Percentiles rank a stretch among this genome's conserved stretches.
phyloP scores from a whole-genome alignment of 2,888 invertebrate genomes.

The Perizoma affinitatum region DNA sequence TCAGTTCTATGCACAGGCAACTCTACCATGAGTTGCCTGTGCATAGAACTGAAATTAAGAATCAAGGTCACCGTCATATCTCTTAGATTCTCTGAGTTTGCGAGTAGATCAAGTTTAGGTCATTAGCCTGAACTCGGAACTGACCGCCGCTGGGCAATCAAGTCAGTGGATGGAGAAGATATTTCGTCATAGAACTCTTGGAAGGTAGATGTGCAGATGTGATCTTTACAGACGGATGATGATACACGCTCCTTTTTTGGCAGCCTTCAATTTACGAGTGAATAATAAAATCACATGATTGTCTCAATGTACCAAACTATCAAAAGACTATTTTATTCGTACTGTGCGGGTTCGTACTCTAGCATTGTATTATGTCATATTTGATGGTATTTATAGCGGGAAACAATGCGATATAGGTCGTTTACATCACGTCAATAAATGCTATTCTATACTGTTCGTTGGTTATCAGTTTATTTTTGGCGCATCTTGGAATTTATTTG shows the following conservation, averaged over 20 bases:
- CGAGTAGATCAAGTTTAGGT: too few relatives aligned
- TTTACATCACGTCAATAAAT: conserved; percentile 29
- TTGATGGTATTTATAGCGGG: conserved; percentile 33
- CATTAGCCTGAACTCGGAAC: too few relatives aligned
- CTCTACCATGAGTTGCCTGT: too few relatives aligned
- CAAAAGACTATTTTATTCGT: conserved; percentile 7
- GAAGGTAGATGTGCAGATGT: too few relatives aligned
- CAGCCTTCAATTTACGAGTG: background rate
- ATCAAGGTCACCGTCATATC: too few relatives aligned
- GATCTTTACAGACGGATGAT: too few relatives aligned
- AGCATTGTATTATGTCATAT: conserved; percentile 30
- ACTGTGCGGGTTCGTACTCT: conserved; percentile 25
- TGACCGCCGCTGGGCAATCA: too few relatives aligned
- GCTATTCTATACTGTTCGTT: conserved; percentile 22
- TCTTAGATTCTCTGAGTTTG: too few relatives aligned
- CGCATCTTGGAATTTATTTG: conserved; percentile 14
- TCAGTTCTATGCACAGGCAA: too few relatives aligned
- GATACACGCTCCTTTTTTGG: conserved; percentile 1
- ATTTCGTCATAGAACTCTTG: too few relatives aligned
- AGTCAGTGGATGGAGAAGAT: too few relatives aligned
- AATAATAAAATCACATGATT: conserved; percentile 26
- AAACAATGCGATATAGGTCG: conserved; percentile 35
- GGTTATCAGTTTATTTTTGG: conserved; percentile 20
- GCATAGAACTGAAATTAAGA: too few relatives aligned
- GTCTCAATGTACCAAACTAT: background rate